phyloP scores from a whole-genome alignment of 2,113 vertebrate species.

The Centropus unirufus region DNA sequence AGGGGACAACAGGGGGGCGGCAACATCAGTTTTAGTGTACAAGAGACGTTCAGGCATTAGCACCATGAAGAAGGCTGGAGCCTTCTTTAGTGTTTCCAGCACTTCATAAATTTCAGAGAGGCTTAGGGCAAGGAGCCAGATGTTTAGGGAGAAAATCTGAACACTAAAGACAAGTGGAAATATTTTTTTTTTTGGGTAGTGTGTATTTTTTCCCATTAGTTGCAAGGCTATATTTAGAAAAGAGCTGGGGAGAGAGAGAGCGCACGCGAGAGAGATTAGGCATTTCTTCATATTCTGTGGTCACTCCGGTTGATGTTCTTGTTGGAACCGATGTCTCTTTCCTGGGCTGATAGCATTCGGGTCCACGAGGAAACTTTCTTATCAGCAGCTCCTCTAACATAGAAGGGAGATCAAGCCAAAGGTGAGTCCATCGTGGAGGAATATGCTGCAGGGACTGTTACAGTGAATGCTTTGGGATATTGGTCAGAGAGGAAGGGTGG shows the following conservation, averaged over 20 bases:
- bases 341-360: constrained; percentile 16
- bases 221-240: constrained; percentile 72
- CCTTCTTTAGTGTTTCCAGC: not conserved
- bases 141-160: constrained; percentile 60
- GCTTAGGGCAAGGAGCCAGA: constrained; percentile 59
- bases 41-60: constrained; percentile 21
- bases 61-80: not conserved
- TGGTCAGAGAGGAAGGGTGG: not conserved
- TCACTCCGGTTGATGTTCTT: constrained; percentile 57
- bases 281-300: constrained; percentile 56
- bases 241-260: not conserved
- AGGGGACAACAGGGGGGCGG: not conserved
- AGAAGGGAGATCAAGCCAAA: not conserved
- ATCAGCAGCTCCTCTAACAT: not conserved
- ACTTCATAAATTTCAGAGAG: constrained; percentile 66
- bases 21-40: not conserved
- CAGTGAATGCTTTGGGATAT: not conserved
- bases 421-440: not conserved
- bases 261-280: not conserved
- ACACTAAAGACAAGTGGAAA: constrained; percentile 62
- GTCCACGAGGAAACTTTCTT: constrained; percentile 29
- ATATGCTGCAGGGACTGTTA: not conserved
- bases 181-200: constrained; percentile 48
- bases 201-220: constrained; percentile 71
- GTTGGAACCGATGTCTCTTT: constrained; percentile 59